Base-by-base conservation (phyloP, 2,113 vertebrate genomes). In the Procavia capensis region DNA sequence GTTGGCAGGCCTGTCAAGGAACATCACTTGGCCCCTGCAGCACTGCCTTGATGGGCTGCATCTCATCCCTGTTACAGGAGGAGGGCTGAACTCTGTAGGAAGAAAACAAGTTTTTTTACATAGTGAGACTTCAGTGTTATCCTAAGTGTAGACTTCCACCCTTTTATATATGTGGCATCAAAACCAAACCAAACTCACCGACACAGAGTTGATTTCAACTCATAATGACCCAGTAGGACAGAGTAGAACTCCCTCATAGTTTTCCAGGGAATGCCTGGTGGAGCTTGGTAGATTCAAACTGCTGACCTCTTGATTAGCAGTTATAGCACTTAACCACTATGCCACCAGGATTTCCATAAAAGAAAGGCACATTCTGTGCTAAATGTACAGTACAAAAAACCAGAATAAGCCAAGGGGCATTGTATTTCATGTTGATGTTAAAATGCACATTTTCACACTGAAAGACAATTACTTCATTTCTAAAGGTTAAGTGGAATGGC, bases 381-480 rank as follows among this genome's bases (percentile, higher is more conserved):
- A 64, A 87, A 54, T 5, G 93, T 84, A 72, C 1, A 83, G n/a
- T 68, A 41, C 19, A 10, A 36, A 45, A 83, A 72, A 85, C 66
- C 4, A 45, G 66, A 90, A 36, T 94, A 93, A 91, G 50, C 36
- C 94, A 93, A 97, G n/a, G n/a, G 80, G 45, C 68, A 31, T 91
- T 94, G n/a, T 94, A 63, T 95, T 95, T 95, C 64, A n/a, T 93
- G 6, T 91, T 92, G 75, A 72, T 97, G 39, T 92, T 96, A 93
- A 95, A 94, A 92, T 93, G 78, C 63, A 85, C 45, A 78, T 90
- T 90, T 94, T 97, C 24, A 82, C 57, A 92, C 82, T 96, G 79
- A 90, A 90, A 90, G 57, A 54, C 78, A 88, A n/a, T 92, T 79
- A 85, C 88, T 97, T 95, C 88, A 90, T 93, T 95, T 95, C 96